Base-by-base conservation (phyloP, 2,113 vertebrate species). In the Callaeas wilsoni region DNA sequence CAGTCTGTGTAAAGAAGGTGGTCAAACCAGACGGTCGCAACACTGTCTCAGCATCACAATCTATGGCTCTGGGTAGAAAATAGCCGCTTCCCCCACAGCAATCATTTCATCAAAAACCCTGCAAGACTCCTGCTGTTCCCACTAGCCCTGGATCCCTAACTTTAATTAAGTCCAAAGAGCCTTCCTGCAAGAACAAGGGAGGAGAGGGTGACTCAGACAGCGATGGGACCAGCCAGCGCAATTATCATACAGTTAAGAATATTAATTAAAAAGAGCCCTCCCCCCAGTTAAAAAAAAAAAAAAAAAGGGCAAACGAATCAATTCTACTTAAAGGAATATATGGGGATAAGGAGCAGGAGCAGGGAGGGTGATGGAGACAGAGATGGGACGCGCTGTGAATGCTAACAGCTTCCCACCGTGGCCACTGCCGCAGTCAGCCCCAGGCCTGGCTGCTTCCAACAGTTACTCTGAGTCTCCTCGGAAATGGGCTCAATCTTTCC, bases 81-180 rank as follows among this genome's bases (percentile, higher is more conserved):
- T 4, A 56, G 35, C 59, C 4, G 0, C 92, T 90, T 95, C 88
- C 88, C 90, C 88, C 83, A 60, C 56, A 87, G 93, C 93, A 86
- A 94, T 91, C 91, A 93, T 76, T 94, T 76, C 87, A 95, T 77
- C 80, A 73, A 78, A 71, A 94, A 42, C 93, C 83, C 86, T 92
- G 76, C 90, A 89, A 59, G 76, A n/a, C 83, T 92, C 93, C 85
- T 2, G 71, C 95, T 95, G 94, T 49, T 95, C 93, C 89, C 10
- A 16, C 83, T 84, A 96, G 94, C 95, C 91, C 81, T 63, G 53
- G 80, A 94, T 91, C 89, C 85, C 81, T 64, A 81, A 92, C 89
- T 97, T 92, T 94, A 97, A 96, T 95, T 94, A 97, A 97, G 95
- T 84, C 92, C 95, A 86, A 87, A 62, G 83, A 85, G 88, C 84